Conservation (phyloP, 2,113 vertebrate species). For the Regulus satrapa region DNA sequence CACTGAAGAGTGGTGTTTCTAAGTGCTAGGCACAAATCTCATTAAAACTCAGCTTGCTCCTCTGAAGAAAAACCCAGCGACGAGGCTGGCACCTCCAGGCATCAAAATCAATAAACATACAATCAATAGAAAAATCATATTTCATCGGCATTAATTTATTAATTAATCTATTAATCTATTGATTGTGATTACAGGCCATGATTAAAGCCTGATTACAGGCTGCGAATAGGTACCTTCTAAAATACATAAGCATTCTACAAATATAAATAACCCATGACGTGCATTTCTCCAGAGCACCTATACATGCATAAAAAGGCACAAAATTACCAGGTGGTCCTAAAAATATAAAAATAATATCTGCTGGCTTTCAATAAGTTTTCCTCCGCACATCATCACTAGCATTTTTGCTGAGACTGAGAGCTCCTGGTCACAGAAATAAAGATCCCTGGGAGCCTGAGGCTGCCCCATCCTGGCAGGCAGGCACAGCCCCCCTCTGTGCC, state of each 20-base stretch:
- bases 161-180: conserved; percentile 50
- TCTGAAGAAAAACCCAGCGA: neutral
- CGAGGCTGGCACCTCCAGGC: neutral
- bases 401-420: neutral
- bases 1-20: neutral
- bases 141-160: neutral
- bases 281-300: neutral
- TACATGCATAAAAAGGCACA: neutral
- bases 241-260: neutral
- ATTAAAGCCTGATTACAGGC: conserved; percentile 44
- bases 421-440: neutral
- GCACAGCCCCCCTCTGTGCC: neutral
- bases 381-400: neutral
- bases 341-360: neutral
- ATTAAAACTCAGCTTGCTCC: conserved; percentile 17
- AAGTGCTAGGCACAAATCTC: neutral
- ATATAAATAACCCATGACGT: neutral
- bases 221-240: neutral
- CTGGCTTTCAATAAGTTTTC: neutral
- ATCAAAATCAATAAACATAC: neutral
- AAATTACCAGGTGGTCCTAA: neutral
- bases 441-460: neutral
- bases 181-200: conserved; percentile 20
- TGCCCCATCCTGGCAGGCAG: neutral
- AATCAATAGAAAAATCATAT: conserved; percentile 6